Evolutionary conservation across 2,797 vertebrate species (phyloP), one percentile per base, ranked within the genome.

Genomic region (Miopithecus talapoin): DNA sequence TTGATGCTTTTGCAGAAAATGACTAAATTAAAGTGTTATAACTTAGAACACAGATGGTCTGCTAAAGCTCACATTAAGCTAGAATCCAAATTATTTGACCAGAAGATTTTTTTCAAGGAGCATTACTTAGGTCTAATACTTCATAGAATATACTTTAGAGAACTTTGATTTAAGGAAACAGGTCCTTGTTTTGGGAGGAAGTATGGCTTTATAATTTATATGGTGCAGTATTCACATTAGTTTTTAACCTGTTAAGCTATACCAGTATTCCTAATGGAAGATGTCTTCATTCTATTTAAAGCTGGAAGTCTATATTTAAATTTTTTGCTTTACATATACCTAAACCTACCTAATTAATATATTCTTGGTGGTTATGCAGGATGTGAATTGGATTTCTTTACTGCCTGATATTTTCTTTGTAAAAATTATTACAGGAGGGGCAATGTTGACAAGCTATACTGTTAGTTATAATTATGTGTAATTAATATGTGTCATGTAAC

Each of bases 201-300:
- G 21, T 70, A 30, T 79, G 22, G n/a, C 5, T 86, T 89, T 91
- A 55, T 70, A 41, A 74, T 92, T 78, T 85, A 10, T 57, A 5
- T 91, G 55, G 17, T 59, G 1, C 21, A 24, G 1, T 75, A 92
- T 72, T 81, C 39, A n/a, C 33, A 39, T 39, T 83, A 59, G 70
- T 68, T 96, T 87, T 83, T 55, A 91, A 43, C 41, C 57, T 89
- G 13, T 68, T 89, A 70, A 88, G 46, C 28, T 92, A 92, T 91
- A 10, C 64, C 48, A 48, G 3, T 41, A n/a, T 88, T 87, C 19
- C 8, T 81, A 64, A 30, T 80, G 48, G 17, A 85, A 94, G 57
- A 4, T 95, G 39, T 11, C 57, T 89, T 39, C 13, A 30, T 48
- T 36, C 41, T 81, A 0, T 10, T 8, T 59, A 88, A 11, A 94